These are phyloP conservation scores for Vanacampus margaritifer DNA, from an alignment of 2,113 vertebrate genomes.

Conservation along the genomic window DNA sequence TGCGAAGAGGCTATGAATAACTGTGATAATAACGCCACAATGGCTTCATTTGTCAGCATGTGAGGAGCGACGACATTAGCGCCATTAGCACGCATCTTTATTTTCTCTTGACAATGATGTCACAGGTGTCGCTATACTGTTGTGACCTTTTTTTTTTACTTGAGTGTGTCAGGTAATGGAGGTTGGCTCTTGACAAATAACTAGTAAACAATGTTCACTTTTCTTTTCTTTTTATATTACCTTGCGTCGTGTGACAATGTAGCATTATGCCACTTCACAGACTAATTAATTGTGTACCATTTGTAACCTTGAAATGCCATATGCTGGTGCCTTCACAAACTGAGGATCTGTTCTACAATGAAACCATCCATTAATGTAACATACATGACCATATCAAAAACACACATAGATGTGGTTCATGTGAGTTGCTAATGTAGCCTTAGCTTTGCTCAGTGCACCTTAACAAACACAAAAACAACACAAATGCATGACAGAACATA, in stretches of 20 bases:
- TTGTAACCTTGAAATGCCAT: not conserved
- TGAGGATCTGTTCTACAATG: not conserved
- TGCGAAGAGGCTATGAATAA: slow-evolving; percentile 71
- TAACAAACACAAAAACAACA: not conserved
- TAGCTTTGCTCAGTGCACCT: not conserved
- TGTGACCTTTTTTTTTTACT: slow-evolving; percentile 1
- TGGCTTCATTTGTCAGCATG: slow-evolving; percentile 73
- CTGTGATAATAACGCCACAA: slow-evolving; percentile 73
- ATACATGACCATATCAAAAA: not conserved
- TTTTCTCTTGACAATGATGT: slow-evolving; percentile 47
- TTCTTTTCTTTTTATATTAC: not conserved
- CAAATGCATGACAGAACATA: not conserved
- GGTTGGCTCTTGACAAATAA: not conserved
- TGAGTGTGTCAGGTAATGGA: not conserved
- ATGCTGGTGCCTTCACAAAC: not conserved
- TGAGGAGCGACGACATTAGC: slow-evolving; percentile 39
- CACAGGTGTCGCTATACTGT: slow-evolving; percentile 41
- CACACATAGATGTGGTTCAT: not conserved
- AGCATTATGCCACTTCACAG: not conserved
- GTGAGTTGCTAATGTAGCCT: not conserved
- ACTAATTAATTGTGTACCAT: not conserved
- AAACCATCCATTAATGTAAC: not conserved
- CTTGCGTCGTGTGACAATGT: not conserved
- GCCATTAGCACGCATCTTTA: slow-evolving; percentile 50
- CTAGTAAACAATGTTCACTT: not conserved